Percentiles rank a stretch among this genome's conserved stretches.
Conservation (phyloP, 2,113 vertebrate species). For the Rhea americana region DNA sequence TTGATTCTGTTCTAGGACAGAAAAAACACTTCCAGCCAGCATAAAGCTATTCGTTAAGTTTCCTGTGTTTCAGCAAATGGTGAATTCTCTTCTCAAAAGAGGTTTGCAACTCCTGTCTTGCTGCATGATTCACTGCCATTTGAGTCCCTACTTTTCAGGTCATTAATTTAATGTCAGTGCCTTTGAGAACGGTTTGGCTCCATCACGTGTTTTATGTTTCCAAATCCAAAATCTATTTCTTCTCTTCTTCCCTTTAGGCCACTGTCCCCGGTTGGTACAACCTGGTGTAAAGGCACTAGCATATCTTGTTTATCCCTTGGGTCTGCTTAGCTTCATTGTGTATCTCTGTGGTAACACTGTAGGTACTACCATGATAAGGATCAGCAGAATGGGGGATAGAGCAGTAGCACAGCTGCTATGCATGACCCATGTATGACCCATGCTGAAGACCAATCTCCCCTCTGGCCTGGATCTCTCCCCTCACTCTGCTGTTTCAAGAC, state of each 20-base stretch:
- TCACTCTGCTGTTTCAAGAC: not conserved
- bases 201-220: not conserved
- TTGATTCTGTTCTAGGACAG: slow-evolving; percentile 31
- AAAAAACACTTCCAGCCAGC: slow-evolving; percentile 37
- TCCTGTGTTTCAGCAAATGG: not conserved
- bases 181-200: not conserved
- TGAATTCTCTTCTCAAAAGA: slow-evolving; percentile 6
- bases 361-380: not conserved
- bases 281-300: not conserved
- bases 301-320: not conserved
- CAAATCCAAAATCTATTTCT: not conserved
- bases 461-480: not conserved
- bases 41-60: slow-evolving; percentile 24
- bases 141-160: slow-evolving; percentile 24
- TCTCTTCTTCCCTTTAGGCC: not conserved
- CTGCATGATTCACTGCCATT: not conserved
- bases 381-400: not conserved
- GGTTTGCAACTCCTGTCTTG: not conserved
- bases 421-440: not conserved
- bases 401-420: not conserved
- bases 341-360: not conserved
- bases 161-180: slow-evolving; percentile 31
- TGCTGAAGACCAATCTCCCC: not conserved
- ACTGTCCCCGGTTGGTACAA: not conserved
- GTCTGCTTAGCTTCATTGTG: not conserved